A percentile compares a stretch with the other conserved stretches of the same genome.
Evolutionary conservation across 2,113 vertebrate species (phyloP).

Genomic region (Cygnus buccinator): DNA sequence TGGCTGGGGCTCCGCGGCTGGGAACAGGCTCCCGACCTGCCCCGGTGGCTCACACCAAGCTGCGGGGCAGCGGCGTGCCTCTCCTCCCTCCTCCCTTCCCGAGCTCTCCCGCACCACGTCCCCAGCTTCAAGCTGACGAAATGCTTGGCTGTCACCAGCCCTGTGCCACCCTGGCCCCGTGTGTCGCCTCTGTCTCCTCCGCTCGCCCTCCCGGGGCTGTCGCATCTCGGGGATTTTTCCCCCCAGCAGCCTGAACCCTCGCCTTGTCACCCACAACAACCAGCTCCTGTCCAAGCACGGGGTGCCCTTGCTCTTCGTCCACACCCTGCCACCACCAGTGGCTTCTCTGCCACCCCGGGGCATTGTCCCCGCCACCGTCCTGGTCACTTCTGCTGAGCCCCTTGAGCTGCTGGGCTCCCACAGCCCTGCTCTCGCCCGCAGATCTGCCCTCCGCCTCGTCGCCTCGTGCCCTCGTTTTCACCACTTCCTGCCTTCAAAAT

Average conservation of each 20-base stretch:
- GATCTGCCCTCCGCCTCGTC: background rate
- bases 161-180: background rate
- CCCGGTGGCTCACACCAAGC: background rate
- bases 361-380: background rate
- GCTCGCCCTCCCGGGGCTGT: background rate
- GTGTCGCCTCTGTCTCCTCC: background rate
- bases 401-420: background rate
- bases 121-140: background rate
- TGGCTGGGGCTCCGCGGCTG: conserved; percentile 19
- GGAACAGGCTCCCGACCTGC: background rate
- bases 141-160: background rate
- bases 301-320: background rate
- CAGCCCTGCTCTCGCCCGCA: accelerated
- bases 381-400: background rate
- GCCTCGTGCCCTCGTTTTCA: background rate
- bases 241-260: background rate
- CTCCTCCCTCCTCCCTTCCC: background rate
- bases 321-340: background rate
- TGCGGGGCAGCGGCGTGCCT: background rate
- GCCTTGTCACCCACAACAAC: background rate
- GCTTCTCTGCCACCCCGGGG: background rate
- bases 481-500: conserved; percentile 40
- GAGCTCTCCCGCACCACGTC: background rate
- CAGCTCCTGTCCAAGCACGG: background rate
- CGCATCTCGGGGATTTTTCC: background rate